Conservation (phyloP, 2,888 invertebrate genomes). For the Watsonalla cultraria region DNA sequence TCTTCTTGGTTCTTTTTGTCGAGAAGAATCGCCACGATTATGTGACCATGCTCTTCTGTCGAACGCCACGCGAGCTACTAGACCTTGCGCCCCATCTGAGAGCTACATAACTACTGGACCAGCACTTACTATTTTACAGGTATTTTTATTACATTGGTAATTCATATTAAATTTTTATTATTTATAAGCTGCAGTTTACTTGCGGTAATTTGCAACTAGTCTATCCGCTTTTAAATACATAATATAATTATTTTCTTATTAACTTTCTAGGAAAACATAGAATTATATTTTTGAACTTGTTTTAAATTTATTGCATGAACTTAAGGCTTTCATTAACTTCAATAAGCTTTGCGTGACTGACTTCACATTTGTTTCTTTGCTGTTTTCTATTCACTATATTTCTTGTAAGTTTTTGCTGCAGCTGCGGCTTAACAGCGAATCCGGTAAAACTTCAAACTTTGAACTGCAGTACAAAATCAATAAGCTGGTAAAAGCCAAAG, state of each 20-base stretch:
- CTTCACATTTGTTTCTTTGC: background rate
- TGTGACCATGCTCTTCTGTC: conserved; percentile 86
- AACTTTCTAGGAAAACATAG: too few species aligned
- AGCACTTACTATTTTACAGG: conserved; percentile 87
- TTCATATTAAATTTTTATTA: background rate
- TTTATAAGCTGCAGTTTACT: too few species aligned
- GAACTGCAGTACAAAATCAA: background rate
- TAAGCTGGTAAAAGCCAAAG: background rate
- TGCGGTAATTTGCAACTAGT: too few species aligned
- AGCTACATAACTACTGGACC: conserved; percentile 88
- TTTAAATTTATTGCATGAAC: background rate
- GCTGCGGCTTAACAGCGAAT: too few species aligned
- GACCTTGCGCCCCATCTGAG: conserved; percentile 85
- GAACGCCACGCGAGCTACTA: conserved; percentile 84
- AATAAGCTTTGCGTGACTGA: background rate
- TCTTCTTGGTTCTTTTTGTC: conserved; percentile 86
- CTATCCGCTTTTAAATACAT: too few species aligned
- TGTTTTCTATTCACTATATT: too few species aligned
- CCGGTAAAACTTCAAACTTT: background rate
- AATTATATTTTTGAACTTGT: too few species aligned
- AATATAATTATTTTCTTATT: too few species aligned
- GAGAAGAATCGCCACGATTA: conserved; percentile 85
- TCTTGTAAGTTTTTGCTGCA: too few species aligned
- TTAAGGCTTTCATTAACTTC: background rate
- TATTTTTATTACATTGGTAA: conserved; percentile 17